Conservation (phyloP, 1,140 invertebrate genomes). For the Anadara kagoshimensis region DNA sequence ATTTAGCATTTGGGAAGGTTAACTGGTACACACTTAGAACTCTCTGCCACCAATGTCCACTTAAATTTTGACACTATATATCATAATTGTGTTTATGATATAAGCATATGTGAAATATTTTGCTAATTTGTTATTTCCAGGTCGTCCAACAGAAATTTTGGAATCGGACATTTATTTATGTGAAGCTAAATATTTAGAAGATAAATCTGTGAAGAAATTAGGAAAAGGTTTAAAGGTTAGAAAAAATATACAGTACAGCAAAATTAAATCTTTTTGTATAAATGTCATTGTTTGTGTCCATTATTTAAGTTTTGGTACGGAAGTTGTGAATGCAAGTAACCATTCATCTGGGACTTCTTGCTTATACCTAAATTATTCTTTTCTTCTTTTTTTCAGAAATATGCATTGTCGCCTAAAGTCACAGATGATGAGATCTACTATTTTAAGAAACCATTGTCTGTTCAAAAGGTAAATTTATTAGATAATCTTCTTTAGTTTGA, state of each 20-base stretch:
- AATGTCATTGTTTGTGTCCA: background rate
- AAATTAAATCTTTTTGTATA: slow-evolving; percentile 6
- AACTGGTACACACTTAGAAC: too few species aligned
- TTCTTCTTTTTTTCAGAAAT: slow-evolving; percentile 79
- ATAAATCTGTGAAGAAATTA: slow-evolving; percentile 81
- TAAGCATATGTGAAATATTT: slow-evolving; percentile 5
- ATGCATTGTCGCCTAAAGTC: slow-evolving; percentile 86
- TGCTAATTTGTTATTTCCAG: slow-evolving; percentile 74
- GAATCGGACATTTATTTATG: slow-evolving; percentile 96
- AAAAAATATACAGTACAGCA: too few species aligned
- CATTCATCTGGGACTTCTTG: too few species aligned
- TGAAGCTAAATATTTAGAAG: slow-evolving; percentile 95
- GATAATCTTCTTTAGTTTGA: too few species aligned
- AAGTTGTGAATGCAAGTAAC: background rate
- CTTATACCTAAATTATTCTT: background rate
- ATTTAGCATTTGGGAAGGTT: too few species aligned
- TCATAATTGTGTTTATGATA: too few species aligned
- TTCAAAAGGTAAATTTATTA: slow-evolving; percentile 79
- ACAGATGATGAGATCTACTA: slow-evolving; percentile 95
- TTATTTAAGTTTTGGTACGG: background rate
- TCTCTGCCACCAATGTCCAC: too few species aligned
- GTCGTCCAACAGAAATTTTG: slow-evolving; percentile 92
- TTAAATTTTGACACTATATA: too few species aligned
- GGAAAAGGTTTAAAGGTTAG: slow-evolving; percentile 77
- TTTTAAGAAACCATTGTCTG: slow-evolving; percentile 83